Base-by-base conservation (phyloP, 2,888 invertebrate species). In the Alsophila aescularia region DNA sequence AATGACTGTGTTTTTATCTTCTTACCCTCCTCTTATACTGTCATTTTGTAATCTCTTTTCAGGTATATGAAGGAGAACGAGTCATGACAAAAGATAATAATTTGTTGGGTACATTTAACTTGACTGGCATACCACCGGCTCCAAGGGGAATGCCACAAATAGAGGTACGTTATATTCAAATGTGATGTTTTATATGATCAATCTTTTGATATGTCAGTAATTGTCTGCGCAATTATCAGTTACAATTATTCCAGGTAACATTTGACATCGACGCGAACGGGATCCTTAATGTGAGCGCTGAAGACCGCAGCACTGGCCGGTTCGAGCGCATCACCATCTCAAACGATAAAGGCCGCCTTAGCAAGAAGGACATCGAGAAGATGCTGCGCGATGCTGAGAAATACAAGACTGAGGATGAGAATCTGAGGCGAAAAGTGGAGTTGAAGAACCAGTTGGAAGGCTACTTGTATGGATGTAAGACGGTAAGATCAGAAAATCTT, bases 31-130 rank as follows among this genome's bases (percentile, higher is more conserved):
- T n/a, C 12, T 15, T 32, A 13, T 2, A 1, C 10, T 8, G 2
- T 29, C n/a, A 29, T 29, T 29, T 29, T 29, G 10, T 5, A 7
- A 24, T 24, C 5, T 24, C 8, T 24, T 70, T 73, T 15, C 66
- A 93, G 93, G 95, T 97, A 2, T 96, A 94, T 73, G 97, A 97
- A 87, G 97, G 97, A 18, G 97, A 97, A 84, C 92, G 98, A 56
- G 95, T 96, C 14, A 96, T 98, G 96, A 98, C 98, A 7, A 97
- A 94, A 79, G 98, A 98, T 76, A 98, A 98, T 80, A 97, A 98
- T 73, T 86, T 96, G 1, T 82, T 97, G 47, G 96, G 96, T 14
- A 96, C 95, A 9, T 96, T 96, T 73, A 96, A 96, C 72, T 88
- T 96, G 14, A 93, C 94, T 4, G 97, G 97, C 7, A 96, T 97